phyloP scores from a whole-genome alignment of 1,140 invertebrate genomes.

The Zaprionus taronus region DNA sequence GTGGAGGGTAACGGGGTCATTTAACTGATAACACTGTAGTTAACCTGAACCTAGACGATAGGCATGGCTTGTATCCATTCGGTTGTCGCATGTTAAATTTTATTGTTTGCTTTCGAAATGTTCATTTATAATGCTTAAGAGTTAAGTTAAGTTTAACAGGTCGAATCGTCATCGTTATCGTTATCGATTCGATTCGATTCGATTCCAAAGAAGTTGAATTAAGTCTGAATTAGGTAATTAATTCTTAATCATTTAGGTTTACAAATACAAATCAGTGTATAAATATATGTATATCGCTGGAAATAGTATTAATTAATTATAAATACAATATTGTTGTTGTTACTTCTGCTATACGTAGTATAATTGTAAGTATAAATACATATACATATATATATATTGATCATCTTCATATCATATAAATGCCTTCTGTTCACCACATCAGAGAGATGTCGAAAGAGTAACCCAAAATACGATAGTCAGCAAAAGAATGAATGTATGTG shows the following conservation, averaged over 20 bases:
- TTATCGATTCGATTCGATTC: constrained; percentile 50
- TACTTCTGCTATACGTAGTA: constrained; percentile 42
- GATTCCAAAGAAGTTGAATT: constrained; percentile 56
- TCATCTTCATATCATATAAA: constrained; percentile 29
- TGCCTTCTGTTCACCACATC: constrained; percentile 56
- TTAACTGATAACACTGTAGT: constrained; percentile 22
- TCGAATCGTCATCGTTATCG: constrained; percentile 19
- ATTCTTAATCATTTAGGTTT: constrained; percentile 67
- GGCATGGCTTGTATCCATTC: constrained; percentile 54
- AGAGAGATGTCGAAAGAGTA: constrained; percentile 3
- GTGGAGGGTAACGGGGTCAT: constrained; percentile 20
- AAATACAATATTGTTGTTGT: constrained; percentile 43
- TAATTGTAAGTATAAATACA: constrained; percentile 54
- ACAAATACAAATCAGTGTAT: constrained; percentile 80
- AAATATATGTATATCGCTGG: constrained; percentile 70
- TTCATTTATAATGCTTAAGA: constrained; percentile 80
- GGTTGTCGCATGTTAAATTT: constrained; percentile 77
- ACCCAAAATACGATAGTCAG: constrained; percentile 41
- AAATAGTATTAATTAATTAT: constrained; percentile 72
- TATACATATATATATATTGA: constrained; percentile 33
- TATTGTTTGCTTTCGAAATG: constrained; percentile 77
- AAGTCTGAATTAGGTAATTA: constrained; percentile 69
- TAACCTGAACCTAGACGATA: constrained; percentile 36
- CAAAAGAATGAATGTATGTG: constrained; percentile 25
- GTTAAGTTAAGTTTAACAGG: constrained; percentile 77